These are phyloP conservation scores for Halocynthia roretzi DNA, from an alignment of 23 tunicate genomes.

Conservation along the genomic window DNA sequence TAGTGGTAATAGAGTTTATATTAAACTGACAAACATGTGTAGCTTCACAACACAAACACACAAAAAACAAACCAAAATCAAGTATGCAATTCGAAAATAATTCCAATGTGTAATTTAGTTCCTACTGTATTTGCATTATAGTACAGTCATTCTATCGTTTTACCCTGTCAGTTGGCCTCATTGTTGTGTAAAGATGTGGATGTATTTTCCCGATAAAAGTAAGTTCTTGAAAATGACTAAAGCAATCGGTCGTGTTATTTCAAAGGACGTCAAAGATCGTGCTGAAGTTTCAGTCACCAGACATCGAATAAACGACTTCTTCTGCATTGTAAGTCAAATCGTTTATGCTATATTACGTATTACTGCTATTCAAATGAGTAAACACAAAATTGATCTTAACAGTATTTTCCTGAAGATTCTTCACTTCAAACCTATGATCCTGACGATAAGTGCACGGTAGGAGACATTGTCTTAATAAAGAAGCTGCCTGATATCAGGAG, in stretches of 20 bases:
- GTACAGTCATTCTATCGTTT: no score
- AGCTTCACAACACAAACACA: no score
- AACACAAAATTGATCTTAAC: neutral
- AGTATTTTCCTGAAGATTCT: constrained; percentile 64
- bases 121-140: no score
- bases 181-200: constrained; percentile 1
- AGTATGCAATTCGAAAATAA: no score
- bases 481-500: constrained; percentile 39
- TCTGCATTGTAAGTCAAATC: constrained; percentile 41
- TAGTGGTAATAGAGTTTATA: no score
- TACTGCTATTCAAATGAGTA: neutral
- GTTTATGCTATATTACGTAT: no score
- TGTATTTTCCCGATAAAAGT: constrained; percentile 19
- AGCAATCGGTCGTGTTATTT: constrained; percentile 71
- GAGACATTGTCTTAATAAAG: constrained; percentile 72
- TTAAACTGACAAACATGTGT: no score
- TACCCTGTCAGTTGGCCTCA: no score
- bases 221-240: constrained; percentile 42
- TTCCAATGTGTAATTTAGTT: no score
- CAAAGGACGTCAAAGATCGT: constrained; percentile 46
- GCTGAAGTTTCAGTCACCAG: constrained; percentile 56
- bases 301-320: constrained; percentile 49
- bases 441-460: constrained; percentile 34
- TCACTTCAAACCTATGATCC: constrained; percentile 47
- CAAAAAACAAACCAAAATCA: no score